Evolutionary conservation across 2,113 vertebrate genomes (phyloP), one percentile per base, ranked within the genome.

Genomic region (Plecotus auritus): DNA sequence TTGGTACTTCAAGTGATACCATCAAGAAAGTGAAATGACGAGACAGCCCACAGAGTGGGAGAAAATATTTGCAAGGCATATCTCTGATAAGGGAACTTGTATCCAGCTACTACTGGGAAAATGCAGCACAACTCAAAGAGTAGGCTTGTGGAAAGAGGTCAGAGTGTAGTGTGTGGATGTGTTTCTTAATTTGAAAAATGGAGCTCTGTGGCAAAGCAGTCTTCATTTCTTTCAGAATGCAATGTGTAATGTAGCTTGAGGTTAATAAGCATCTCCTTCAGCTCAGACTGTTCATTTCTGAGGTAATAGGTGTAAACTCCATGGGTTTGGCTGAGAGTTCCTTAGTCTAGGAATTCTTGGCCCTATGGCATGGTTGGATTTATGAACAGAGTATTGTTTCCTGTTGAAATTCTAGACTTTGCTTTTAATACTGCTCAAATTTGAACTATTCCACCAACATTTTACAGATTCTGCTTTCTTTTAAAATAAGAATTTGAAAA

Each of bases 401-500:
- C 28, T 72, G 8, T 74, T 80, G 37, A 80, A 88, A 74, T 73
- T 91, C 40, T 90, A 92, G 72, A 93, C n/a, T 90, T 85, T 70
- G n/a, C 54, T 66, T 85, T 54, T 90, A 69, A 37, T 42, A n/a
- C 9, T 37, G 40, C 54, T 88, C 35, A 54, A 32, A 85, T 94
- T 89, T 61, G 32, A 88, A 7, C 26, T 64, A 18, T 67, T 77
- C 47, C 30, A 59, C 56, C 61, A 92, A 61, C 67, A 73, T 64
- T 90, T 94, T 74, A 89, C 13, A 30, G 4, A 66, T 90, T 81
- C 93, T 76, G 8, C 77, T 94, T 91, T 73, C 28, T 89, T 96
- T 89, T 91, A 18, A 96, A 92, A 37, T 26, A 56, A n/a, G 82
- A 89, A 73, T 85, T 90, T 91, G n/a, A 80, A 93, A 90, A 49